Evolutionary conservation across 2,888 invertebrate species (phyloP).

Genomic region (Eupeodes luniger): DNA sequence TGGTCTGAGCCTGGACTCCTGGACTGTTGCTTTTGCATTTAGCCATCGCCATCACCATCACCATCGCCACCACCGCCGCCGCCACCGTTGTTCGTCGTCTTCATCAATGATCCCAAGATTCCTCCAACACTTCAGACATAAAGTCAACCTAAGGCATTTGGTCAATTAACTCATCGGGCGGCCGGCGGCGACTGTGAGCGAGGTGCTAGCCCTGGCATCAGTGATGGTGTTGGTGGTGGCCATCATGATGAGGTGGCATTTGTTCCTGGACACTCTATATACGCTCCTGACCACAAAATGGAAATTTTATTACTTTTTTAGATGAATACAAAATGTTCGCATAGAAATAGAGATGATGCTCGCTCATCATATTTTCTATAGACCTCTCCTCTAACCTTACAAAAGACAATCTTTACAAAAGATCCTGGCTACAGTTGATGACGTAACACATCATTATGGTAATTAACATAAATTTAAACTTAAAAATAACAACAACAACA

Average conservation of each 20-base stretch:
- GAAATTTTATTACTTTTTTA: constrained; percentile 66
- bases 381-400: neutral
- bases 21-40: constrained; percentile 15
- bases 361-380: no score
- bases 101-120: constrained; percentile 8
- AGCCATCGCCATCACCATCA: neutral
- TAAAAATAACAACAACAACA: neutral
- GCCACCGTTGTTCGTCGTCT: neutral
- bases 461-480: constrained; percentile 45
- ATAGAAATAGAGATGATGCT: constrained; percentile 6
- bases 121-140: neutral
- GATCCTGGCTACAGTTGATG: constrained; percentile 48
- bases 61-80: no score
- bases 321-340: constrained; percentile 44
- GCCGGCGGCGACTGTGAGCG: neutral
- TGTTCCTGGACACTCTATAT: constrained; percentile 65
- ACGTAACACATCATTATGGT: constrained; percentile 58
- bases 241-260: constrained; percentile 69
- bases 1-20: neutral
- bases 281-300: constrained; percentile 69
- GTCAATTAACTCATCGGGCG: constrained; percentile 67
- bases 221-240: constrained; percentile 34
- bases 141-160: constrained; percentile 45
- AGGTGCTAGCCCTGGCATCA: neutral
- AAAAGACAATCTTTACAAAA: neutral